Percentiles rank a stretch among this genome's conserved stretches.
Conservation (phyloP, 2,888 invertebrate species). For the Yponomeuta cagnagella region DNA sequence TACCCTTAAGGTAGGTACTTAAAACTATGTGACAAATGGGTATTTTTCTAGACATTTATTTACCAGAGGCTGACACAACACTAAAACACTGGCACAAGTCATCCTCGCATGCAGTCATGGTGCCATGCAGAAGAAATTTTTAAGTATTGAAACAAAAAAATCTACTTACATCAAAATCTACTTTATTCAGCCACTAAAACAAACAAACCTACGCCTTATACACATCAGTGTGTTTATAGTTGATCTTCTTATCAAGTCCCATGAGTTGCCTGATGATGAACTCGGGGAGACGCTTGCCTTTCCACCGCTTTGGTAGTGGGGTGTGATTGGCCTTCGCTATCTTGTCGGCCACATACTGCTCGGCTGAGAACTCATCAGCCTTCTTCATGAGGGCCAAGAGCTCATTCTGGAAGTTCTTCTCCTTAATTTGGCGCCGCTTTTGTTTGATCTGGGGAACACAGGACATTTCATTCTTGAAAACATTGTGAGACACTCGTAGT, state of each 20-base stretch:
- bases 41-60: no score
- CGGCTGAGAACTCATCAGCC: conserved; percentile 86
- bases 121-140: no score
- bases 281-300: conserved; percentile 79
- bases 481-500: no score
- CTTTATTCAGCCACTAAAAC: conserved; percentile 8
- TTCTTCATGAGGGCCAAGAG: conserved; percentile 81
- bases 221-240: conserved; percentile 64
- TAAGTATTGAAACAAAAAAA: neutral
- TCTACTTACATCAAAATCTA: neutral
- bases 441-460: conserved; percentile 73
- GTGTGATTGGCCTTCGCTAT: conserved; percentile 77
- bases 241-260: conserved; percentile 74
- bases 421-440: conserved; percentile 82
- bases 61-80: no score
- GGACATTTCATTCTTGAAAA: neutral
- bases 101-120: no score
- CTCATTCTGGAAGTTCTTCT: conserved; percentile 84
- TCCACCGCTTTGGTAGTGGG: conserved; percentile 74
- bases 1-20: no score
- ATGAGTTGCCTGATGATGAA: conserved; percentile 80
- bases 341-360: conserved; percentile 80
- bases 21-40: no score
- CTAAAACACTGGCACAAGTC: no score
- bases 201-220: conserved; percentile 49